Evolutionary conservation across 2,888 invertebrate genomes (phyloP).

Genomic region (Odontocerum albicorne): DNA sequence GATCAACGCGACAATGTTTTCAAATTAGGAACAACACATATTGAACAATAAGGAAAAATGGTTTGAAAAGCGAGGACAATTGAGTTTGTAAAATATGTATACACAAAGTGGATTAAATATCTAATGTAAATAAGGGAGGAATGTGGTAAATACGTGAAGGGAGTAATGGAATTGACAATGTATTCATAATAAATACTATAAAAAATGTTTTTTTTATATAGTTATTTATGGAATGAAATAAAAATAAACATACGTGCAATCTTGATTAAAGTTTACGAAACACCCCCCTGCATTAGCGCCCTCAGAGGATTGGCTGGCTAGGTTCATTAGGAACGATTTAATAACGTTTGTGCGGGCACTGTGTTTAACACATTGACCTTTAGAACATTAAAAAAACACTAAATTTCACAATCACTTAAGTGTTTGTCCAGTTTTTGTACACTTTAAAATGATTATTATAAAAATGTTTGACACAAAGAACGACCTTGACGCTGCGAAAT

Average conservation of each 20-base stretch:
- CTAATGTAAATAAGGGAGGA: too few species aligned
- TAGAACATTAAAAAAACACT: constrained; percentile 18
- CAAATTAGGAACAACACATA: too few species aligned
- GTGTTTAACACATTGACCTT: constrained; percentile 31
- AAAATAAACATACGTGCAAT: constrained; percentile 84
- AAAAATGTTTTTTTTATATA: too few species aligned
- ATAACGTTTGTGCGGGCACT: constrained; percentile 44
- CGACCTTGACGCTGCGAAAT: constrained; percentile 58
- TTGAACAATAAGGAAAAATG: too few species aligned
- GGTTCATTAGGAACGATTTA: constrained; percentile 76
- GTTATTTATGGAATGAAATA: not conserved
- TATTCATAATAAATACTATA: too few species aligned
- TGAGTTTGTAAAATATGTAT: too few species aligned
- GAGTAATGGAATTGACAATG: too few species aligned
- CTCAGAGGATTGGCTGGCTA: constrained; percentile 73
- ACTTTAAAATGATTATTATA: constrained; percentile 49
- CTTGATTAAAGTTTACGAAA: constrained; percentile 97
- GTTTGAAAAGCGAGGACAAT: too few species aligned
- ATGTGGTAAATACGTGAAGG: too few species aligned
- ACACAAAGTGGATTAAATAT: too few species aligned
- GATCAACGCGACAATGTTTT: too few species aligned
- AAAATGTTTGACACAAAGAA: constrained; percentile 64
- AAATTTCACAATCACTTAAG: constrained; percentile 22
- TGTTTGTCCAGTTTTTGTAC: constrained; percentile 37
- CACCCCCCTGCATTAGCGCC: constrained; percentile 82